A percentile compares a stretch with the other conserved stretches of the same genome.
phyloP scores from a whole-genome alignment of 2,113 vertebrate genomes.

The Megaleporinus macrocephalus region DNA sequence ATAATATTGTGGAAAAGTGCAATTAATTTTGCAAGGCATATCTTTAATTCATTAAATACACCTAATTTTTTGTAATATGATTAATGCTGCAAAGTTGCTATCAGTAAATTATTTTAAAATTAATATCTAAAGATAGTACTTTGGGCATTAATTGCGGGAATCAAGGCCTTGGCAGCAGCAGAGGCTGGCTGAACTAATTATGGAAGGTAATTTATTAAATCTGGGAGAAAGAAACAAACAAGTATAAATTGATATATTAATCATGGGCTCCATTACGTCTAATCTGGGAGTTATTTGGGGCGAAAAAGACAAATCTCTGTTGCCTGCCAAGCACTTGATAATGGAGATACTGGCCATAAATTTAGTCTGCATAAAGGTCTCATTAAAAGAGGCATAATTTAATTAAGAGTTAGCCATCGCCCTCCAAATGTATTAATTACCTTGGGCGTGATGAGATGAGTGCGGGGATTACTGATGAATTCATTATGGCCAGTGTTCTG shows the following conservation, averaged over 20 bases:
- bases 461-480: constrained; percentile 91
- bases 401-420: constrained; percentile 90
- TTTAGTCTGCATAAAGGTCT: constrained; percentile 93
- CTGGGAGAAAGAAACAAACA: constrained; percentile 93
- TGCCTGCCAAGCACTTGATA: constrained; percentile 87
- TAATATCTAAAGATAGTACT: constrained; percentile 83
- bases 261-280: constrained; percentile 86
- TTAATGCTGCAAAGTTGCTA: constrained; percentile 90
- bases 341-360: constrained; percentile 96
- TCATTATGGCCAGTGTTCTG: constrained; percentile 91
- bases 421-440: constrained; percentile 98
- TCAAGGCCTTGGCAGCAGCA: constrained; percentile 68
- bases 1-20: constrained; percentile 82
- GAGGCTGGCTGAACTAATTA: constrained; percentile 85
- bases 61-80: constrained; percentile 81
- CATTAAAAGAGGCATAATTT: constrained; percentile 97
- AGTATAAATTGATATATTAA: constrained; percentile 95
- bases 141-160: constrained; percentile 83
- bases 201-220: constrained; percentile 87
- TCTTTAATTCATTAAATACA: constrained; percentile 81
- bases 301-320: constrained; percentile 94
- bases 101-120: constrained; percentile 86
- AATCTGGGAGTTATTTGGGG: constrained; percentile 78
- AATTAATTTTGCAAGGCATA: constrained; percentile 78
- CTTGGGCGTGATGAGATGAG: constrained; percentile 97